Evolutionary conservation across 2,797 vertebrate genomes (phyloP).

Genomic region (Arctocebus calabarensis): DNA sequence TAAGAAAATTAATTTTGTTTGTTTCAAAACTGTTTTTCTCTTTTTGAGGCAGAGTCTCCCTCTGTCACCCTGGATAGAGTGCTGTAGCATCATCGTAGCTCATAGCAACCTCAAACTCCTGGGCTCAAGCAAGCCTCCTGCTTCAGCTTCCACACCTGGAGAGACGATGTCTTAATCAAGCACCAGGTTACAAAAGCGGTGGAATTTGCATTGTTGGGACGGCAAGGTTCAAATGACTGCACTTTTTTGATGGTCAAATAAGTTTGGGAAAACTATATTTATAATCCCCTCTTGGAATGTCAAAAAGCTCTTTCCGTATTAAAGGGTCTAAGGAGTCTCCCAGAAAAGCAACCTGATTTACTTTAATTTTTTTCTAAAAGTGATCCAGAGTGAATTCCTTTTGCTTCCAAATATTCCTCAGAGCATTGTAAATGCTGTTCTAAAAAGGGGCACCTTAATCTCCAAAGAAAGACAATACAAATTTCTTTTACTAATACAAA

Average conservation of each 20-base stretch:
- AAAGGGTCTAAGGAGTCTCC: background rate
- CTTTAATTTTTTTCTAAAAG: constrained; percentile 39
- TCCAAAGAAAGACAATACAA: background rate
- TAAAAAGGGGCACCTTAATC: background rate
- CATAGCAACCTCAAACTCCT: no score
- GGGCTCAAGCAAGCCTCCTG: no score
- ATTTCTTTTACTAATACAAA: no score
- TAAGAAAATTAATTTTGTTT: constrained; percentile 11
- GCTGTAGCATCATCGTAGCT: no score
- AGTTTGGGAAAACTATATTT: background rate
- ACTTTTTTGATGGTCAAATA: background rate
- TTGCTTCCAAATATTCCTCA: background rate
- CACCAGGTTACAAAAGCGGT: background rate
- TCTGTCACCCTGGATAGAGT: no score
- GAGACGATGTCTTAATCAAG: background rate
- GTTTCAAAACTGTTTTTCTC: background rate
- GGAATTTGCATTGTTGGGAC: background rate
- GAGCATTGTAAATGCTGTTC: background rate
- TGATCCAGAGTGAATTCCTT: background rate
- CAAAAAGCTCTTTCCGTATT: background rate
- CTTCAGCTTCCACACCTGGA: background rate
- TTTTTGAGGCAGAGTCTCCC: no score
- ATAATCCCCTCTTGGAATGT: background rate
- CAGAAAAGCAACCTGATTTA: background rate
- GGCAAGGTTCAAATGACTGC: background rate